Evolutionary conservation across 2,888 invertebrate genomes (phyloP).

Genomic region (Tiphia femorata): DNA sequence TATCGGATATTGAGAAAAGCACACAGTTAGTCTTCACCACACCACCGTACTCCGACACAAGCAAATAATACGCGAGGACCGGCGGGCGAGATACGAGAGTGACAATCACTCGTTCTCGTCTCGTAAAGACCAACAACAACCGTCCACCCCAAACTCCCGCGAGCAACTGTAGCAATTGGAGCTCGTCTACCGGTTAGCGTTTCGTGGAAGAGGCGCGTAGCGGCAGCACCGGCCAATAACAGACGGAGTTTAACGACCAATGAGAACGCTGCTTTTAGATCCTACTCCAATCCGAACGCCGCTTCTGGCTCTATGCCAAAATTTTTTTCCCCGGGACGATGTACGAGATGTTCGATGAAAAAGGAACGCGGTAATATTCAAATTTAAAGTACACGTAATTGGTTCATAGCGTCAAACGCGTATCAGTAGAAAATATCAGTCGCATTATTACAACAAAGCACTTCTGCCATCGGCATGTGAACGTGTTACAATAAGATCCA

Average conservation of each 20-base stretch:
- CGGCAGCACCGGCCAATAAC: background rate
- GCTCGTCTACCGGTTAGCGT: background rate
- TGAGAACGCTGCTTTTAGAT: background rate
- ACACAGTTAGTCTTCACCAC: too few species aligned
- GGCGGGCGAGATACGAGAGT: conserved; percentile 1
- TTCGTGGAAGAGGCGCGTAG: background rate
- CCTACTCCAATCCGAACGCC: background rate
- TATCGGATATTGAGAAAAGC: too few species aligned
- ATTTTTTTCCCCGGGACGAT: too few species aligned
- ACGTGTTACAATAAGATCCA: too few species aligned
- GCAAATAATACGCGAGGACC: background rate
- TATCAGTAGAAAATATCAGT: too few species aligned
- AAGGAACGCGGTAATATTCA: too few species aligned
- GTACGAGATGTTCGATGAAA: background rate
- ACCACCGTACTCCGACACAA: background rate
- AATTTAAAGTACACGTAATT: too few species aligned
- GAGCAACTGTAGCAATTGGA: background rate
- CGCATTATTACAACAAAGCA: too few species aligned
- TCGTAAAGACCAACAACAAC: background rate
- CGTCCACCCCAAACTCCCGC: background rate
- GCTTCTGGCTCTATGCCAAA: too few species aligned
- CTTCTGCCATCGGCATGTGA: too few species aligned
- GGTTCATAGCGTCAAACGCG: too few species aligned
- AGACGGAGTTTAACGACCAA: background rate
- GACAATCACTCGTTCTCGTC: too few species aligned